phyloP scores from a whole-genome alignment of 2,113 vertebrate species.

The Pyxicephalus adspersus region DNA sequence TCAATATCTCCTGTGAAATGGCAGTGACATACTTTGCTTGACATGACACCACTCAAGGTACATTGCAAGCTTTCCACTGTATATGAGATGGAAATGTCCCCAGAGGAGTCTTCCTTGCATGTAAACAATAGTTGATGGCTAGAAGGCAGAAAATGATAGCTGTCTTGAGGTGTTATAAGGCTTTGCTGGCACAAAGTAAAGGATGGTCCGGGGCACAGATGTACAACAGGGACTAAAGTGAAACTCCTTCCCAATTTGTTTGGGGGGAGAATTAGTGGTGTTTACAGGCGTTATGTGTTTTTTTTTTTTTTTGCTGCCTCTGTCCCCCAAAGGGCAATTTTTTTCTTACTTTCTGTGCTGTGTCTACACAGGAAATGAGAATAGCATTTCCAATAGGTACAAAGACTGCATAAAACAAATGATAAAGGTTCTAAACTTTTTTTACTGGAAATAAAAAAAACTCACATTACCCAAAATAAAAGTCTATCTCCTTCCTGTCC shows the following conservation, averaged over 20 bases:
- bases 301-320: no score
- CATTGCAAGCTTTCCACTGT: constrained; percentile 44
- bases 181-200: constrained; percentile 15
- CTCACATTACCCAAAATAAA: no score
- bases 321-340: no score
- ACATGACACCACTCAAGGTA: constrained; percentile 51
- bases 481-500: no score
- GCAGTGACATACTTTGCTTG: constrained; percentile 52
- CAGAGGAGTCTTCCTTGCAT: constrained; percentile 44
- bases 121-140: constrained; percentile 49
- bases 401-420: no score
- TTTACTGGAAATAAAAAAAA: no score
- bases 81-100: constrained; percentile 41
- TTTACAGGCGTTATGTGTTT: no score
- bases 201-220: constrained; percentile 1
- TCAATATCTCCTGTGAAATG: constrained; percentile 53
- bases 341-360: no score
- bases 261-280: background rate
- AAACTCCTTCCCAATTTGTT: background rate
- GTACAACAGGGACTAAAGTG: background rate
- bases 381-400: no score
- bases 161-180: constrained; percentile 32
- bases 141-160: constrained; percentile 53
- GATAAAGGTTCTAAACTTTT: no score
- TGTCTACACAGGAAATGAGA: no score